A percentile compares a stretch with the other conserved stretches of the same genome.
Conservation (phyloP, 2,888 invertebrate species). For the Dromius quadrimaculatus region DNA sequence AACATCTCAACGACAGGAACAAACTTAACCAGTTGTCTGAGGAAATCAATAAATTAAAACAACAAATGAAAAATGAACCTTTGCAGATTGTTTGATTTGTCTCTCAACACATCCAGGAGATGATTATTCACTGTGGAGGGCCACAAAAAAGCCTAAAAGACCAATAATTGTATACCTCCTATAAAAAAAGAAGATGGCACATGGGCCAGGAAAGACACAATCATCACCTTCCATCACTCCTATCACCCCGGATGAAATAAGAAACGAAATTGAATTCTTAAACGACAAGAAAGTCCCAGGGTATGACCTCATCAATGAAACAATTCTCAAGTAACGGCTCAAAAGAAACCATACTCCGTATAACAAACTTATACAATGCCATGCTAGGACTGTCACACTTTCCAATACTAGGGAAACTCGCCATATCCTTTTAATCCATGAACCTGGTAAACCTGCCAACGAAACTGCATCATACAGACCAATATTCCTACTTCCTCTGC, state of each 20-base stretch:
- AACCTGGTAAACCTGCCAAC: constrained; percentile 55
- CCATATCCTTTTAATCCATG: constrained; percentile 47
- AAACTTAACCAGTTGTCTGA: neutral
- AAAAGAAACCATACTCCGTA: constrained; percentile 53
- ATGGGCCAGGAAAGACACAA: neutral
- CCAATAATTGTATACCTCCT: neutral
- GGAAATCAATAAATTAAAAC: neutral
- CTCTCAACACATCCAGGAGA: neutral
- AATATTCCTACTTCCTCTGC: constrained; percentile 55
- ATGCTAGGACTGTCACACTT: constrained; percentile 55
- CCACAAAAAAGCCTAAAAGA: constrained; percentile 3
- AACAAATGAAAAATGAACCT: neutral
- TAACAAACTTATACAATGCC: constrained; percentile 55
- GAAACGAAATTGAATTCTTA: too few relatives aligned
- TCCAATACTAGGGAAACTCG: constrained; percentile 57
- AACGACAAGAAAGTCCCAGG: too few relatives aligned
- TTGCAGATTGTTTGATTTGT: neutral
- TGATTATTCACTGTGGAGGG: constrained; percentile 7
- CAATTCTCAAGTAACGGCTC: constrained; percentile 56
- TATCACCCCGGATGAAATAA: too few relatives aligned
- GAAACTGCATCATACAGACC: constrained; percentile 55
- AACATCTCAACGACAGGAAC: neutral
- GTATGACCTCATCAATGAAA: constrained; percentile 56
- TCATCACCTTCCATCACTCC: constrained; percentile 16
- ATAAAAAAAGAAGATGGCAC: constrained; percentile 7